Conservation (phyloP, 2,797 vertebrate species). For the Notolabrus celidotus region DNA sequence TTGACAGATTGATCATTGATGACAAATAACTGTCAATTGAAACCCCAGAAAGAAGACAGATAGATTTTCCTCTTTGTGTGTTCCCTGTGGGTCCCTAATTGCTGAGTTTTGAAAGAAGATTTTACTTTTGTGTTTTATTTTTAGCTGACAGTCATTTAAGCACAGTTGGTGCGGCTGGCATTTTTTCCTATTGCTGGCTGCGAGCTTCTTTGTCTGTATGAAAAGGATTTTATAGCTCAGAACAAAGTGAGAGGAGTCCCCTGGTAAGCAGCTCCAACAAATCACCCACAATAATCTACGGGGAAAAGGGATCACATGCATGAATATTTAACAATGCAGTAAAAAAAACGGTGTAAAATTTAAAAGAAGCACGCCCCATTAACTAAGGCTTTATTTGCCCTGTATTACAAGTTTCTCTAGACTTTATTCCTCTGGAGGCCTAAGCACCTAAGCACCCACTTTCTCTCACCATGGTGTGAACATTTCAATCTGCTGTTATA, state of each 20-base stretch:
- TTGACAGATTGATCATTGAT: background rate
- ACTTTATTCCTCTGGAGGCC: background rate
- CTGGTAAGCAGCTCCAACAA: conserved; percentile 1
- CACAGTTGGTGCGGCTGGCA: conserved; percentile 28
- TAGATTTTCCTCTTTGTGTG: background rate
- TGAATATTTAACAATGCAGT: conserved; percentile 9
- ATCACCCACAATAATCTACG: conserved; percentile 4
- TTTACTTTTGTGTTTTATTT: conserved; percentile 29
- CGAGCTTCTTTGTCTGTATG: conserved; percentile 34
- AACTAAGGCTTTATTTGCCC: background rate
- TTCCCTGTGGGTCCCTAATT: background rate
- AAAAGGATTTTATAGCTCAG: conserved; percentile 34
- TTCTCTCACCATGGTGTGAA: background rate
- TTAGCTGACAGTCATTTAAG: conserved; percentile 18
- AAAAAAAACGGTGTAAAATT: background rate
- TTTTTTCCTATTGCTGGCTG: conserved; percentile 28
- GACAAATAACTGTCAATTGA: background rate
- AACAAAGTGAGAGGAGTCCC: conserved; percentile 30
- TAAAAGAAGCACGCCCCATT: background rate
- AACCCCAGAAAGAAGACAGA: background rate
- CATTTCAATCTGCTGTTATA: background rate
- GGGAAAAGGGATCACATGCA: conserved; percentile 15
- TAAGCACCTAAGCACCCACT: background rate
- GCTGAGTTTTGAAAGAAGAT: background rate
- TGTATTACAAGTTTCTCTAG: background rate